A percentile compares a stretch with the other conserved stretches of the same genome.
These are phyloP conservation scores for Cynoglossus semilaevis DNA, from an alignment of 2,113 vertebrate species.

Conservation along the genomic window DNA sequence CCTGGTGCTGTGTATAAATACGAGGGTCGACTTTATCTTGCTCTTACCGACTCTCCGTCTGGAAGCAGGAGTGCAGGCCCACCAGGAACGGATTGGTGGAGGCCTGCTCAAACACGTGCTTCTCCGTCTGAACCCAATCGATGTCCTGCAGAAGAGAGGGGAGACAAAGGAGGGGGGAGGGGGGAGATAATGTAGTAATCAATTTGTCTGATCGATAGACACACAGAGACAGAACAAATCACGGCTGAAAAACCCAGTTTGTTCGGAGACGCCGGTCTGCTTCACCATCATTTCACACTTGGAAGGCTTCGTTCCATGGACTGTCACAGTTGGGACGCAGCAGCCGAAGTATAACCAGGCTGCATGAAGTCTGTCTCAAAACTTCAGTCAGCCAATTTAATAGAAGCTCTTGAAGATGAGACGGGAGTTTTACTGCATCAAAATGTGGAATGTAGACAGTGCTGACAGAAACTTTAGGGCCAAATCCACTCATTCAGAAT, in stretches of 20 bases:
- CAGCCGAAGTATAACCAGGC: not conserved
- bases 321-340: not conserved
- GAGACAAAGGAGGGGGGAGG: not conserved
- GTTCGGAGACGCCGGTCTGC: not conserved
- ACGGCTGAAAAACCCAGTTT: not conserved
- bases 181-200: conserved; percentile 22
- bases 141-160: conserved; percentile 82
- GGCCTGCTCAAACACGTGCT: conserved; percentile 98
- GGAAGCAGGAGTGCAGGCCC: conserved; percentile 97
- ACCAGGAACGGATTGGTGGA: conserved; percentile 97
- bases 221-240: conserved; percentile 3
- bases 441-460: not conserved
- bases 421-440: not conserved
- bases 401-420: not conserved
- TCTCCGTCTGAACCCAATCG: conserved; percentile 99
- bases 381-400: not conserved
- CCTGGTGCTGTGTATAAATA: not conserved
- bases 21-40: not conserved
- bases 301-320: not conserved
- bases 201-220: conserved; percentile 35
- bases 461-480: too few relatives aligned
- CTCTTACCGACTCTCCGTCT: conserved; percentile 97
- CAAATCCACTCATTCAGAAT: too few relatives aligned
- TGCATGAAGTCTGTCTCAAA: not conserved
- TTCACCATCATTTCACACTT: not conserved